Percentiles rank a stretch among this genome's conserved stretches.
Conservation (phyloP, 2,113 vertebrate species). For the Carassius gibelio region DNA sequence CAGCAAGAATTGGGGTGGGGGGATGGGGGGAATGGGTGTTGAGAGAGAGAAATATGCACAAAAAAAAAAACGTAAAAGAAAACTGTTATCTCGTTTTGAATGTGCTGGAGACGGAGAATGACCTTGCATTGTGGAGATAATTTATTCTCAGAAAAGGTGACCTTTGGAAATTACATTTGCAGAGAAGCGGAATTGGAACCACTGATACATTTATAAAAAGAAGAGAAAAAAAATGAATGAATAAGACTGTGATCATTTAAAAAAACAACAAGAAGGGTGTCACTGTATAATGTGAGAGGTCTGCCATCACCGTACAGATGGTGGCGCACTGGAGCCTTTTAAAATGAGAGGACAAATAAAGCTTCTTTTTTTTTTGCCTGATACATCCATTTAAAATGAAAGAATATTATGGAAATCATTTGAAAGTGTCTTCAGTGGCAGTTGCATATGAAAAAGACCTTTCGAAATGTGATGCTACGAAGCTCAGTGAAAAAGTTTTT, state of each 20-base stretch:
- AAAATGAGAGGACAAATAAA: slow-evolving; percentile 18
- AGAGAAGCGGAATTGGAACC: slow-evolving; percentile 52
- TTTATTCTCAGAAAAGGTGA: slow-evolving; percentile 62
- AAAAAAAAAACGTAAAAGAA: slow-evolving; percentile 8
- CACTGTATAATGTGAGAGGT: slow-evolving; percentile 24
- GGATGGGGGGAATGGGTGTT: no score
- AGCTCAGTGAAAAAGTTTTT: background rate
- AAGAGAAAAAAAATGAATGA: slow-evolving; percentile 40
- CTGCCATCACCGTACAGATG: background rate
- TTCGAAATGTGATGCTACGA: background rate
- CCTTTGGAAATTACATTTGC: slow-evolving; percentile 70
- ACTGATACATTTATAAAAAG: slow-evolving; percentile 48
- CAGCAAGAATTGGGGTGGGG: background rate
- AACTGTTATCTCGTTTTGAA: slow-evolving; percentile 52
- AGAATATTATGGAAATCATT: slow-evolving; percentile 11
- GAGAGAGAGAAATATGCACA: slow-evolving; percentile 59
- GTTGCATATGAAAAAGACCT: background rate
- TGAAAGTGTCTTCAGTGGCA: slow-evolving; percentile 9
- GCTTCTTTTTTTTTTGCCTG: background rate
- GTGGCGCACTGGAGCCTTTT: slow-evolving; percentile 35
- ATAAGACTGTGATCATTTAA: slow-evolving; percentile 34
- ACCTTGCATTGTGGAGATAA: slow-evolving; percentile 61
- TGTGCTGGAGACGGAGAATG: slow-evolving; percentile 47
- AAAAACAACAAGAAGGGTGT: slow-evolving; percentile 26
- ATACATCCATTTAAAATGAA: slow-evolving; percentile 33